Evolutionary conservation across 2,113 vertebrate genomes (phyloP).

Genomic region (Takifugu bimaculatus): DNA sequence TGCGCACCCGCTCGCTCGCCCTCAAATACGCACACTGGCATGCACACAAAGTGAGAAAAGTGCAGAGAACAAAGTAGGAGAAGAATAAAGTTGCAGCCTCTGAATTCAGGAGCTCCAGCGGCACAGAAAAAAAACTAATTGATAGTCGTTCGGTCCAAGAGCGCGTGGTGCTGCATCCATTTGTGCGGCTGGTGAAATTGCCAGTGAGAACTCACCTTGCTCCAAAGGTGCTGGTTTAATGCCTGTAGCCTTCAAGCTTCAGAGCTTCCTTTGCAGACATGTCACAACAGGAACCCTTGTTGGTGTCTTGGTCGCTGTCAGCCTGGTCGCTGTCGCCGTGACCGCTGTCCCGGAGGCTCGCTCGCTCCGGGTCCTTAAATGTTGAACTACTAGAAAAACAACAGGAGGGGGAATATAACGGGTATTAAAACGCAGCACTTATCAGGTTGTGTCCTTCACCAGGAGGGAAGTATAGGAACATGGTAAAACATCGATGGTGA

Average conservation of each 20-base stretch:
- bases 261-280: constrained; percentile 99
- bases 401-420: neutral
- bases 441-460: neutral
- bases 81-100: constrained; percentile 35
- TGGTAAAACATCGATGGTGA: constrained; percentile 17
- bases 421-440: neutral
- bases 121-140: neutral
- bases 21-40: constrained; percentile 18
- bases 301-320: constrained; percentile 99
- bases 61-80: constrained; percentile 45
- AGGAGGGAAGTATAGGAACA: constrained; percentile 1
- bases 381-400: constrained; percentile 86
- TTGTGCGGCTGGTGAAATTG: constrained; percentile 15
- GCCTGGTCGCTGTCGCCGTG: constrained; percentile 99
- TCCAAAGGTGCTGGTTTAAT: constrained; percentile 91
- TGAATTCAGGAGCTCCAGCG: constrained; percentile 29
- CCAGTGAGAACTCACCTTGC: constrained; percentile 87
- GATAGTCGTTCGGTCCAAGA: constrained; percentile 2
- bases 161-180: constrained; percentile 22
- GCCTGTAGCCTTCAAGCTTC: constrained; percentile 95
- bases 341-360: constrained; percentile 98
- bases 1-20: constrained; percentile 44
- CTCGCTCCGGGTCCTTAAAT: constrained; percentile 98
- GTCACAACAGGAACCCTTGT: constrained; percentile 99
- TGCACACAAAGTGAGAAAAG: constrained; percentile 36